Evolutionary conservation across 2,888 invertebrate genomes (phyloP), one percentile per base, ranked within the genome.

Genomic region (Nesidiocoris tenuis): DNA sequence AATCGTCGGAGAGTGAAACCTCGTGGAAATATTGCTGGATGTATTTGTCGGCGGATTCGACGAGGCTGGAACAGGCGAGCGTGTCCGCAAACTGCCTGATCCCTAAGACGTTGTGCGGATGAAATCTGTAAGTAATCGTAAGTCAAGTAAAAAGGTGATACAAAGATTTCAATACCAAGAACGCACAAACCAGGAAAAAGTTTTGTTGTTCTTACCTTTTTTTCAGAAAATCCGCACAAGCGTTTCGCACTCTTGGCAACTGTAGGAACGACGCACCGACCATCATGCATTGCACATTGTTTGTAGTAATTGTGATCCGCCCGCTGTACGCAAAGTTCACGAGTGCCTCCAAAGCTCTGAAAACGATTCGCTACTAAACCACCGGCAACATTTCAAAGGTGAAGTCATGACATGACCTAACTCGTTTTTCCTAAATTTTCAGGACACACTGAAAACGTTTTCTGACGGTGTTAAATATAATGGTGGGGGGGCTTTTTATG

Each of bases 321-420:
- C 91, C 94, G 79, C 90, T 91, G 84, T 95, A 95, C 0, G 94
- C 93, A 85, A 91, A 95, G 83, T 93, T 92, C 56, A 95, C 89
- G 66, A 95, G 85, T 55, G 90, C 88, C 84, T 94, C 93, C 79
- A 95, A 83, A 3, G 93, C 93, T 81, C 91, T 91, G 82, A 18
- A 85, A 80, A 81, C 79, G n/a, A n/a, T n/a, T n/a, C n/a, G n/a
- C n/a, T n/a, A n/a, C n/a, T n/a, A n/a, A n/a, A n/a, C n/a, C n/a
- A n/a, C n/a, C n/a, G n/a, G n/a, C n/a, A n/a, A n/a, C n/a, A n/a
- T n/a, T n/a, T n/a, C n/a, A n/a, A n/a, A n/a, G n/a, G n/a, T n/a
- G n/a, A n/a, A n/a, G n/a, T n/a, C n/a, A n/a, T n/a, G n/a, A n/a
- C n/a, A n/a, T n/a, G n/a, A n/a, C n/a, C n/a, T n/a, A n/a, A n/a